Conservation (phyloP, 2,888 invertebrate species). For the Pherbina coryleti region DNA sequence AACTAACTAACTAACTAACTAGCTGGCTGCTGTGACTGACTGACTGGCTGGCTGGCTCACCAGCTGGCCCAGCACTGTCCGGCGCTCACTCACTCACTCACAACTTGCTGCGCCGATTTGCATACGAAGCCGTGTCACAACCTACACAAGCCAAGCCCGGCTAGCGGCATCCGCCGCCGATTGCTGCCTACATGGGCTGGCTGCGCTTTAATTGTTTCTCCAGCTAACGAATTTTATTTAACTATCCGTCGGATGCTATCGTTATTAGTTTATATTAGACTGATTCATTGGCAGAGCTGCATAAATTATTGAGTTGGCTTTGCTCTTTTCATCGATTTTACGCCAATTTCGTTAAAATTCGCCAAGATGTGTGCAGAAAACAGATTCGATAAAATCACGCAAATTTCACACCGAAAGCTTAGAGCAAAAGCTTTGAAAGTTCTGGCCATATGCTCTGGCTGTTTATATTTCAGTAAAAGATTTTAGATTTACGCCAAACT, state of each 20-base stretch:
- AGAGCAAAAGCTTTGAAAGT: too few species aligned
- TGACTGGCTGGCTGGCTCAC: not conserved
- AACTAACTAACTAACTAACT: not conserved
- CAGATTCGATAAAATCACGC: not conserved
- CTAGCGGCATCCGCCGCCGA: not conserved
- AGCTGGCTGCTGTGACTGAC: not conserved
- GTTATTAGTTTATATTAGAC: conserved; percentile 33
- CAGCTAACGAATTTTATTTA: conserved; percentile 17
- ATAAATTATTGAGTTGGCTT: conserved; percentile 17
- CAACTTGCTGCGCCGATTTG: conserved; percentile 8
- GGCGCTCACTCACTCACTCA: not conserved
- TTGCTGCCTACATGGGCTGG: conserved; percentile 15
- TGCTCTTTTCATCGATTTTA: conserved; percentile 17
- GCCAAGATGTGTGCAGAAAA: not conserved
- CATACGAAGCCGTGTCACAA: conserved; percentile 15
- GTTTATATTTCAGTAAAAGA: too few species aligned
- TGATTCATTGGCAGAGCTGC: conserved; percentile 31
- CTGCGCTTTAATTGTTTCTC: conserved; percentile 12
- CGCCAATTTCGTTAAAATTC: too few species aligned
- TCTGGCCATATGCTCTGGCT: too few species aligned
- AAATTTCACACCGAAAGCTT: too few species aligned
- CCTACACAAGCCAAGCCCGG: conserved; percentile 13
- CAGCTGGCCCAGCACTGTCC: not conserved
- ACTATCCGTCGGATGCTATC: conserved; percentile 29
- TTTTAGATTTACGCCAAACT: too few species aligned